Base-by-base conservation (phyloP, 2,113 vertebrate species). In the Ctenomys sociabilis region DNA sequence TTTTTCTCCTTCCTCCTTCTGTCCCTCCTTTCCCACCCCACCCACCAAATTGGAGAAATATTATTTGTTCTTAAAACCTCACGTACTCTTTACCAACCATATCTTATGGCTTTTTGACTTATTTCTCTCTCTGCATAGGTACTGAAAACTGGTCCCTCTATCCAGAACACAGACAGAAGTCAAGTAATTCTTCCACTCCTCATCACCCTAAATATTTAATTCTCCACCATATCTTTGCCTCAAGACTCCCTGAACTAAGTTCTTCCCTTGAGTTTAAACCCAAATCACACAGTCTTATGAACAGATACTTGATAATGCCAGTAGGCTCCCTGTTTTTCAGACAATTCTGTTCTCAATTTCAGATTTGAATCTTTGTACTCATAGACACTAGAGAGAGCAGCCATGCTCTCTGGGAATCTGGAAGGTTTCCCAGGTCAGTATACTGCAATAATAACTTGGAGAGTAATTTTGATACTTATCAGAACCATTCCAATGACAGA, bases 61-160 rank as follows among this genome's bases (percentile, higher is more conserved):
- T 2, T 9, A 1, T 91, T 93, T 89, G 3, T 92, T 72, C 49
- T 35, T 66, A 61, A 80, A 75, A n/a, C 77, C 68, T 93, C 57
- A 63, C 49, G 28, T 52, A 22, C 40, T 59, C 54, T 85, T 94
- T 82, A 85, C 86, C 45, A 81, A 45, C 75, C 26, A 90, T 24
- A 52, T 81, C 7, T 54, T 92, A 43, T 57, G n/a, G 52, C 16
- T 90, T 52, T 52, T 93, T 45, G 10, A 61, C 59, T 86, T 88
- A 80, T n/a, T 92, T 88, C 28, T 92, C n/a, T 85, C 9, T 85
- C 75, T 84, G 95, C 81, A 45, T 40, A 75, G 37, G 49, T 61
- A 57, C 81, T 81, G n/a, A 24, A 96, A 94, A 30, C 24, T 3
- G 49, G 26, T 80, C 32, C 35, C 57, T 80, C 49, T 90, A 81